A percentile compares a stretch with the other conserved stretches of the same genome.
Evolutionary conservation across 2,113 vertebrate genomes (phyloP).

Genomic region (Heptranchias perlo): DNA sequence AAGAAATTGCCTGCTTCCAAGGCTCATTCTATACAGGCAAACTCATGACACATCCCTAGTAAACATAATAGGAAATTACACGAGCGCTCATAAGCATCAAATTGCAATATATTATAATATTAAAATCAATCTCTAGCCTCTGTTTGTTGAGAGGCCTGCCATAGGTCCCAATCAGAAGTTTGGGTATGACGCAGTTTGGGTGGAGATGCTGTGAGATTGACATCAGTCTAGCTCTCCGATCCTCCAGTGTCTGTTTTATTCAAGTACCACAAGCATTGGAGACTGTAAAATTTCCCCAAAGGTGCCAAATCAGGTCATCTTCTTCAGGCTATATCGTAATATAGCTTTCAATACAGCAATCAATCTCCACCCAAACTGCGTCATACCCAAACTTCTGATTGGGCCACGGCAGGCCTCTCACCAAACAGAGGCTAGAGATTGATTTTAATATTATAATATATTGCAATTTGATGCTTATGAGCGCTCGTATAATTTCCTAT

Average conservation of each 20-base stretch:
- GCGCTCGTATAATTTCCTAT: not conserved
- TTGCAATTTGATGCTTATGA: not conserved
- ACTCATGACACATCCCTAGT: not conserved
- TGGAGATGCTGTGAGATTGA: not conserved
- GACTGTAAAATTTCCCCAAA: not conserved
- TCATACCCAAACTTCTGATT: not conserved
- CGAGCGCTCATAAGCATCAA: not conserved
- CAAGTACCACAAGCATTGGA: not conserved
- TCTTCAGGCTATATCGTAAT: not conserved
- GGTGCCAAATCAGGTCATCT: not conserved
- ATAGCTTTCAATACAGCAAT: not conserved
- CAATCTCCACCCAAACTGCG: not conserved
- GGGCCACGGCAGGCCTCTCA: not conserved
- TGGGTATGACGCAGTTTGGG: not conserved
- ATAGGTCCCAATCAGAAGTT: not conserved
- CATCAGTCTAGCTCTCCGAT: not conserved
- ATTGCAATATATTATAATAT: not conserved
- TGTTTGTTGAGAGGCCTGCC: not conserved
- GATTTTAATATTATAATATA: not conserved
- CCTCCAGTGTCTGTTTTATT: not conserved
- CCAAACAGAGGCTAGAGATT: not conserved
- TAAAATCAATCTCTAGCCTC: not conserved
- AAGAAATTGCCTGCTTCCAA: not conserved
- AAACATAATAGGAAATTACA: not conserved
- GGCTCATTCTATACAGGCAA: not conserved